Percentiles rank a stretch among this genome's conserved stretches.
phyloP scores from a whole-genome alignment of 2,888 invertebrate genomes.

The Pocota personata region DNA sequence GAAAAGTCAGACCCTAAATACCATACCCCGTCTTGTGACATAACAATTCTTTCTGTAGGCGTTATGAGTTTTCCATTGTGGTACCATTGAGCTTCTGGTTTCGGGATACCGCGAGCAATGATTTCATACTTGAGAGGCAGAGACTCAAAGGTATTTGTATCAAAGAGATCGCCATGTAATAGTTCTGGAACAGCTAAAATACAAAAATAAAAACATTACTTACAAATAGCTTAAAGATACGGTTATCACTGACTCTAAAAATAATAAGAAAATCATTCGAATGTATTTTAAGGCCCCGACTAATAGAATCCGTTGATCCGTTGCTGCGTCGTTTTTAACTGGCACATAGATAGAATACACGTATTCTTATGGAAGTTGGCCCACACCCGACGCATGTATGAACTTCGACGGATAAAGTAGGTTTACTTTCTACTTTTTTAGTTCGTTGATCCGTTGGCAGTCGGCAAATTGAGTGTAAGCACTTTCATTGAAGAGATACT shows the following conservation, averaged over 20 bases:
- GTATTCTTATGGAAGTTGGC: too few species aligned
- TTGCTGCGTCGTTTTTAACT: too few species aligned
- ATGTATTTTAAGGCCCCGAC: too few species aligned
- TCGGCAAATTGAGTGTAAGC: too few species aligned
- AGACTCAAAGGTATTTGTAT: constrained; percentile 90
- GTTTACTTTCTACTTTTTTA: too few species aligned
- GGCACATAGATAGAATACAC: too few species aligned
- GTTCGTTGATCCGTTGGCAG: too few species aligned
- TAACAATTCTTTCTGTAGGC: constrained; percentile 85
- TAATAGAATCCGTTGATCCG: too few species aligned
- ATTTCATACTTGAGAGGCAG: constrained; percentile 91
- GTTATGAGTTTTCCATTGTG: constrained; percentile 90
- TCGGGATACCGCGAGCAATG: constrained; percentile 89
- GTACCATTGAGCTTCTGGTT: constrained; percentile 91
- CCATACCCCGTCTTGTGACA: constrained; percentile 85
- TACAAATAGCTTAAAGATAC: not conserved
- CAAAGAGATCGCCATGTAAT: constrained; percentile 88
- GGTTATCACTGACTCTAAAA: not conserved
- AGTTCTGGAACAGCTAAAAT: constrained; percentile 87
- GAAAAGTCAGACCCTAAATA: not conserved
- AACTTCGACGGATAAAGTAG: too few species aligned
- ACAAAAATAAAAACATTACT: constrained; percentile 51
- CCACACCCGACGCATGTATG: too few species aligned
- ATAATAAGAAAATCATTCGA: too few species aligned
- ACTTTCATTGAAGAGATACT: too few species aligned